Base-by-base conservation (phyloP, 2,888 invertebrate species). In the Andrena hattorfiana region DNA sequence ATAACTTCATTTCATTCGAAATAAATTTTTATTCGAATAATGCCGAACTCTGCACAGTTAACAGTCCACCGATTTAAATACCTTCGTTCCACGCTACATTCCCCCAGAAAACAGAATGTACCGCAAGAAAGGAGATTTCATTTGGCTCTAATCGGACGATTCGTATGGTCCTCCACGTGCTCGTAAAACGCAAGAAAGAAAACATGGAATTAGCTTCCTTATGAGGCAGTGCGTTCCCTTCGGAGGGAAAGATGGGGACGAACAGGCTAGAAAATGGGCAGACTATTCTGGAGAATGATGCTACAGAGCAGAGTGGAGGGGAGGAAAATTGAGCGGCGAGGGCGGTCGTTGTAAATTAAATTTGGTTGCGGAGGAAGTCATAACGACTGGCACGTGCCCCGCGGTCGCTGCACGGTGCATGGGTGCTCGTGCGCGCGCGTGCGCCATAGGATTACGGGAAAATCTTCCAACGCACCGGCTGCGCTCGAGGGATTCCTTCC, bases 361-460 rank as follows among this genome's bases (percentile, higher is more conserved):
- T 91, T 89, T 88, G 86, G 89, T 89, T 83, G 86, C 81, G 79
- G 87, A 90, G 89, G 89, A 91, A 91, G 91, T 91, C 89, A 86
- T 90, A 89, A 91, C 89, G 89, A 87, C 75, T 72, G 89, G 91
- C 91, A 91, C 91, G 91, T 91, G 91, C 85, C 90, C 79, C 71
- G 49, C 56, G 67, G 56, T 56, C 62, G 82, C 60, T 83, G 70
- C 83, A 80, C 63, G 64, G 56, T 80, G 80, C 75, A 77, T 81
- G 77, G 77, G 81, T 69, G 75, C 71, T 49, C 74, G 74, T 75
- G 77, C 71, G 74, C 80, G 77, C 73, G 62, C 74, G 35, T 35
- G 74, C 80, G 76, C 72, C 78, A 56, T 77, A 76, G 73, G 75
- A 88, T 88, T 85, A 86, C 74, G 83, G 83, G 76, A 86, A 89